These are phyloP conservation scores for Leucoraja ocellata DNA, from an alignment of 2,797 vertebrate species.

Conservation along the genomic window DNA sequence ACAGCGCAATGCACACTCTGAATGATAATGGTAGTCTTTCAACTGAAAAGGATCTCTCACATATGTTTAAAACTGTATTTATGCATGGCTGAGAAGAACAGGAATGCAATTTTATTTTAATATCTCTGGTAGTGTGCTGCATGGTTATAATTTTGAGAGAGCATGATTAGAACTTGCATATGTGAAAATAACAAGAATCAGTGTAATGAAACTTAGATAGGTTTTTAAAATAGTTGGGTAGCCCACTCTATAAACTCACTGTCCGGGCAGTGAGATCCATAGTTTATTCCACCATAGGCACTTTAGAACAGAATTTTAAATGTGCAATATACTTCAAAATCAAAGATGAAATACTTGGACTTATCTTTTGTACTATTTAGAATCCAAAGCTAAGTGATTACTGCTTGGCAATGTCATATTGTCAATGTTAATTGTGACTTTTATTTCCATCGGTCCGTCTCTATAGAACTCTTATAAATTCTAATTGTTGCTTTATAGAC, in stretches of 20 bases:
- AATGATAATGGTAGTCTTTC: too few relatives aligned
- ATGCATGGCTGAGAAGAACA: too few relatives aligned
- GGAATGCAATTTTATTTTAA: not conserved
- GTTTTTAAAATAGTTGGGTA: not conserved
- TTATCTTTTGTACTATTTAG: not conserved
- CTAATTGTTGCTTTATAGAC: not conserved
- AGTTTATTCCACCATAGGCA: not conserved
- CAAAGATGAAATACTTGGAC: not conserved
- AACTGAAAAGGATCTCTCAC: too few relatives aligned
- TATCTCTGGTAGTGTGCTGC: too few relatives aligned
- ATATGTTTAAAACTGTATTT: too few relatives aligned
- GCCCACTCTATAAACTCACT: not conserved
- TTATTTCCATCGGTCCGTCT: not conserved
- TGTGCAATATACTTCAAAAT: not conserved
- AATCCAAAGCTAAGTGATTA: not conserved
- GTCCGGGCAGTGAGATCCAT: not conserved
- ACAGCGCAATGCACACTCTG: too few relatives aligned
- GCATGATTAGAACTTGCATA: not conserved
- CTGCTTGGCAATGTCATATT: conserved; percentile 1
- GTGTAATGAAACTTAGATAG: not conserved
- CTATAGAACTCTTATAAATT: not conserved
- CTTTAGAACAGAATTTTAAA: not conserved
- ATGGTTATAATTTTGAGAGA: too few relatives aligned
- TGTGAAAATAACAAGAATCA: not conserved
- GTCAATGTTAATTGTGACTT: not conserved